Base-by-base conservation (phyloP, 2,113 vertebrate genomes). In the Calyptommatus sinebrachiatus region DNA sequence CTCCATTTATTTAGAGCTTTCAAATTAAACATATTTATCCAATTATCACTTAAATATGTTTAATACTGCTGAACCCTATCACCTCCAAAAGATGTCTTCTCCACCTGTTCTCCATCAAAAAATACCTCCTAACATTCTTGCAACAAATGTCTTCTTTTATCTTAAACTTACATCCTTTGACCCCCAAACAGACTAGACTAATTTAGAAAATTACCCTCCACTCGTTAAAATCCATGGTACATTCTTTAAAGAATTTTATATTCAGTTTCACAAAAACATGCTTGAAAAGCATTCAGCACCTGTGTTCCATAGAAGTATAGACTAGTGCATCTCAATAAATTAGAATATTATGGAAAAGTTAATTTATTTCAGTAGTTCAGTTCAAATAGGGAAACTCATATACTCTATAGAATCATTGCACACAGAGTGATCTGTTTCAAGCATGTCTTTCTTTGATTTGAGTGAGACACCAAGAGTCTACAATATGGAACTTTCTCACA, bases 171-270 rank as follows among this genome's bases (percentile, higher is more conserved):
- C 14, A 80, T 86, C 82, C 83, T 83, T 80, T 89, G 87, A 87
- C 88, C 89, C 35, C 85, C 86, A 85, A 85, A 88, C 61, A 92
- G 79, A 87, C 82, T 80, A 83, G 86, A 76, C 31, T 91, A 91
- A 90, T 88, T 88, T 88, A 87, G 91, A 90, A 80, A 78, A 89
- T 90, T 85, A 83, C 71, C 85, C 77, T 61, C 69, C 62, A 46
- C 78, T 81, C 83, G 41, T 60, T 79, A 68, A 79, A 65, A 75
- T 80, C 71, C 83, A 78, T 85, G 88, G 82, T 26, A 60, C 81
- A 76, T 89, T 81, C 63, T 75, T 80, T 67, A 28, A 81, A 67
- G 45, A 66, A 71, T 76, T 82, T 57, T n/a, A 71, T 70, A 70
- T 35, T 28, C 50, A 26, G 70, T 65, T 72, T 35, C 53, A 29